Percentiles rank a stretch among this genome's conserved stretches.
Evolutionary conservation across 2,888 invertebrate species (phyloP).

Genomic region (Leptinotarsa haldemani): DNA sequence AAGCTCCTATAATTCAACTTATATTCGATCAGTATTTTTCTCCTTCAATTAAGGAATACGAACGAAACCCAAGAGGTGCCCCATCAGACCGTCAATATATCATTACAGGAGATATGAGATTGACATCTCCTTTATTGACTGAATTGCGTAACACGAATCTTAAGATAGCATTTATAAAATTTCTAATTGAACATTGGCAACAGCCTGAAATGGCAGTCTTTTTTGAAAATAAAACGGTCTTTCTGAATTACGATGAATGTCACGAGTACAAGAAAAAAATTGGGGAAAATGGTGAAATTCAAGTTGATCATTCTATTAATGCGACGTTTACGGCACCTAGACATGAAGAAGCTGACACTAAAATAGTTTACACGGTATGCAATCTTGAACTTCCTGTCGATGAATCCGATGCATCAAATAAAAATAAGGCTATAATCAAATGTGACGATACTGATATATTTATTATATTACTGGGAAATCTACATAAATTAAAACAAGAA

Average conservation of each 20-base stretch:
- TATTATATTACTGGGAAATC: slow-evolving; percentile 3
- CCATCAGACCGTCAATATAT: slow-evolving; percentile 22
- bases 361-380: slow-evolving; percentile 8
- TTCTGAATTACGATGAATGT: slow-evolving; percentile 14
- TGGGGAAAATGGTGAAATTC: slow-evolving; percentile 2
- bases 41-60: no score
- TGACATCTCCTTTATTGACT: no score
- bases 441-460: slow-evolving; percentile 8
- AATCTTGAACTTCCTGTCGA: slow-evolving; percentile 7
- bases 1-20: neutral
- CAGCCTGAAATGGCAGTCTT: slow-evolving; percentile 22
- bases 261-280: slow-evolving; percentile 12
- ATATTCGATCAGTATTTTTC: no score
- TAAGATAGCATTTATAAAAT: neutral
- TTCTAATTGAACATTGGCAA: slow-evolving; percentile 22
- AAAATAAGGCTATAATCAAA: neutral
- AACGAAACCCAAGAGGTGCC: slow-evolving; percentile 3
- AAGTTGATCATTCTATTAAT: no score
- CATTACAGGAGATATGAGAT: no score
- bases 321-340: neutral
- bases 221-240: slow-evolving; percentile 19
- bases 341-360: slow-evolving; percentile 22
- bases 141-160: no score
- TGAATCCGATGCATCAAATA: neutral
- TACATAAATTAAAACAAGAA: neutral